Evolutionary conservation across 92 coral and sea anemone genomes (phyloP).

Genomic region (Zoanthus sociatus): DNA sequence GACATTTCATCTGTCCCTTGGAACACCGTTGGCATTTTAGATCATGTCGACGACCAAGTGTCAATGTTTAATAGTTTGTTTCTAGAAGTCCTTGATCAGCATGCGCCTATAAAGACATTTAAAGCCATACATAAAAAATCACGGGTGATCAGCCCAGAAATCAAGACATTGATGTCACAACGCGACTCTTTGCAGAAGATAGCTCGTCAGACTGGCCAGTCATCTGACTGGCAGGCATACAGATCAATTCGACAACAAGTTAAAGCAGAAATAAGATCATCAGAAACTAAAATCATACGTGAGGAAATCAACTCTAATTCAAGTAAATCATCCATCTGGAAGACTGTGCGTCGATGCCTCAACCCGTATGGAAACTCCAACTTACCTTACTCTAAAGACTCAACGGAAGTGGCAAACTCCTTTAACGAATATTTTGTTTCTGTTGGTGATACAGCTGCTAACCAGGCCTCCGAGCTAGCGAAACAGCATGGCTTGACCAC

Average conservation of each 20-base stretch:
- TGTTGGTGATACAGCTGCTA: constrained; percentile 57
- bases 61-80: constrained; percentile 54
- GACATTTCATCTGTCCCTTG: too few relatives aligned
- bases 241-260: constrained; percentile 31
- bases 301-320: constrained; percentile 38
- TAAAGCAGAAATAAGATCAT: background rate
- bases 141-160: constrained; percentile 30
- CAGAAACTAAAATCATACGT: constrained; percentile 13
- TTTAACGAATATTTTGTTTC: constrained; percentile 54
- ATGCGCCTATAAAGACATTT: constrained; percentile 68
- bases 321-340: constrained; percentile 32
- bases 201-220: background rate
- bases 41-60: constrained; percentile 30
- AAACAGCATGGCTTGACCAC: constrained; percentile 33
- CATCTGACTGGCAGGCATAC: constrained; percentile 44
- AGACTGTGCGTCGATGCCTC: constrained; percentile 66
- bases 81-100: constrained; percentile 55
- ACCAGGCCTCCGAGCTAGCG: constrained; percentile 45
- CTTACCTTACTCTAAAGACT: constrained; percentile 45
- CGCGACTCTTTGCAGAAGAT: constrained; percentile 1
- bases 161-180: background rate
- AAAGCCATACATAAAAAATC: constrained; percentile 57
- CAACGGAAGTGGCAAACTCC: constrained; percentile 57
- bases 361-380: constrained; percentile 25
- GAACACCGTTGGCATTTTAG: too few relatives aligned